Base-by-base conservation (phyloP, 2,888 invertebrate genomes). In the Lucinisca nassula region DNA sequence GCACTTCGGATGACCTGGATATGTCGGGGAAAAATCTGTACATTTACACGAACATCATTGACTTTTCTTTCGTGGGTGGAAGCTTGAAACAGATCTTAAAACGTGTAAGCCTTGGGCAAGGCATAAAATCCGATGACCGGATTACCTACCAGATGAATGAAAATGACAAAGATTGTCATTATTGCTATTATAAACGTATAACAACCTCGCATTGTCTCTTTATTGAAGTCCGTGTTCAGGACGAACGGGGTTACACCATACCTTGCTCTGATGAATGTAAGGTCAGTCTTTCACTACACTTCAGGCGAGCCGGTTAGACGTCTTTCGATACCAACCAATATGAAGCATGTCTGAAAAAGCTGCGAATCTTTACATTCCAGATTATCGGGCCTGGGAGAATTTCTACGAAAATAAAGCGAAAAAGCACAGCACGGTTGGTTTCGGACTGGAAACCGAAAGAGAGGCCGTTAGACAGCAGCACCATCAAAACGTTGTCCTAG, bases 251-350 rank as follows among this genome's bases (percentile, higher is more conserved):
- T 10, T 2, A n/a, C 6, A 17, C n/a, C 12, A 72, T 72, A 10
- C n/a, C n/a, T 32, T 72, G 35, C 24, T 21, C 72, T 3, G n/a
- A 3, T 8, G 38, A 37, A 6, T 10, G 72, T 72, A 40, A 37
- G 37, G 72, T 72, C 40, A 72, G 27, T 72, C 37, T 72, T 8
- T 72, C 72, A 4, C n/a, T 72, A 37, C 72, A 72, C 40, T 72
- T 72, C 72, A 72, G 30, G 24, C 38, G 8, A 37, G 12, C 40
- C 3, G 12, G 38, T 38, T 37, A n/a, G 37, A 12, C n/a, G n/a
- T n/a, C n/a, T n/a, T n/a, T n/a, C 10, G 21, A 17, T 3, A 21
- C 21, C 51, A 3, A 21, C 17, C 10, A 51, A 21, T 27, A 61
- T 30, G 30, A 61, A 61, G 30, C 6, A 61, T 61, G 72, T 21